A percentile compares a stretch with the other conserved stretches of the same genome.
Conservation (phyloP, 1,140 invertebrate genomes). For the Batillaria attramentaria region DNA sequence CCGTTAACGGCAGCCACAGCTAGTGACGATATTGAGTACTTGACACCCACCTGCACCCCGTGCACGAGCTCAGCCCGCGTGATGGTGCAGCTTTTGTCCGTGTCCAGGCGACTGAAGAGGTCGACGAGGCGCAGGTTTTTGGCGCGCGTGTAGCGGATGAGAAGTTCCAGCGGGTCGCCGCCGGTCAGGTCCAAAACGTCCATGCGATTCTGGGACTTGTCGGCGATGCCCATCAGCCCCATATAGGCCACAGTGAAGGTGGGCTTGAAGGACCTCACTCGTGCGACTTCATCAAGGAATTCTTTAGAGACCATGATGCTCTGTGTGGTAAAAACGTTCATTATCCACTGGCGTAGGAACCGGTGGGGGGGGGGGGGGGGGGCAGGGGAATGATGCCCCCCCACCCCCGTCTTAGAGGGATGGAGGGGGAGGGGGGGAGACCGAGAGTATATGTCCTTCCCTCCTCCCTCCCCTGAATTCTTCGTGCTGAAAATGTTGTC, state of each 20-base stretch:
- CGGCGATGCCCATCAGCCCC: conserved; percentile 5
- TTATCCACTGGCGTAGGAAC: too few species aligned
- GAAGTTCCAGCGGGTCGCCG: conserved; percentile 8
- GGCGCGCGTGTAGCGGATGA: background rate
- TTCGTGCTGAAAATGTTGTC: too few species aligned
- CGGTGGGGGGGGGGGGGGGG: too few species aligned
- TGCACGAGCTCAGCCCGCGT: conserved; percentile 12
- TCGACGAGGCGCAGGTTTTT: conserved; percentile 25
- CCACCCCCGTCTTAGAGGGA: too few species aligned
- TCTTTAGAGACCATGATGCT: background rate
- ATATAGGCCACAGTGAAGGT: conserved; percentile 8
- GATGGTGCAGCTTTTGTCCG: conserved; percentile 24
- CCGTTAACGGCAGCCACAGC: too few species aligned
- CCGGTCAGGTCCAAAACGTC: conserved; percentile 1
- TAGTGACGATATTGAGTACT: too few species aligned
- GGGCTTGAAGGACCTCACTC: background rate
- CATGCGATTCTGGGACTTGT: conserved; percentile 10
- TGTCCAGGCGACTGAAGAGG: conserved; percentile 2
- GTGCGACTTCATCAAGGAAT: background rate
- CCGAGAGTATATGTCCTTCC: too few species aligned
- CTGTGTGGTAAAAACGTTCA: too few species aligned
- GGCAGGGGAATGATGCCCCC: too few species aligned
- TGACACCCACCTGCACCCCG: conserved; percentile 3
- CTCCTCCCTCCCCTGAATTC: too few species aligned
- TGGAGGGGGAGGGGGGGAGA: too few species aligned